These are phyloP conservation scores for Lamproptera curius DNA, from an alignment of 2,888 invertebrate genomes.

Conservation along the genomic window DNA sequence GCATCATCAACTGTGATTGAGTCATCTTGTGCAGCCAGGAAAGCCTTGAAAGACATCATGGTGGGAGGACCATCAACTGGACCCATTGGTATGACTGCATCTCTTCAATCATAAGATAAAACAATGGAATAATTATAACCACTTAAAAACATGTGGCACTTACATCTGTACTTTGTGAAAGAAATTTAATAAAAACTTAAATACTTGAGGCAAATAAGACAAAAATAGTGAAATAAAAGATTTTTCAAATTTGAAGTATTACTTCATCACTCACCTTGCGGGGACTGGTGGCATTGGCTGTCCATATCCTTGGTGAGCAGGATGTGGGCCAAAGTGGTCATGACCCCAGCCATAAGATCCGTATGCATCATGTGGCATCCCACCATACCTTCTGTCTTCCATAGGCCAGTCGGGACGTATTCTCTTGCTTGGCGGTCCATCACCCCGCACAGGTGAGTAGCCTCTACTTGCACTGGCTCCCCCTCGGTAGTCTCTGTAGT, in stretches of 20 bases:
- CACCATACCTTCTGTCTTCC: slow-evolving; percentile 71
- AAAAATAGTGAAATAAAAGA: no score
- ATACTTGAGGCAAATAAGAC: no score
- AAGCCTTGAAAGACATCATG: slow-evolving; percentile 98
- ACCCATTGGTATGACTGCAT: slow-evolving; percentile 69
- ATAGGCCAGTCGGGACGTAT: slow-evolving; percentile 85
- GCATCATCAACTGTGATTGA: slow-evolving; percentile 98
- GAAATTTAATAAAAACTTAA: no score
- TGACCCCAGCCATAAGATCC: slow-evolving; percentile 77
- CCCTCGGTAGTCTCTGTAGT: slow-evolving; percentile 87
- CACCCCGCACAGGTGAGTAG: slow-evolving; percentile 87
- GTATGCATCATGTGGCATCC: slow-evolving; percentile 71
- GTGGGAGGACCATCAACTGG: slow-evolving; percentile 89
- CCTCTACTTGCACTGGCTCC: slow-evolving; percentile 83
- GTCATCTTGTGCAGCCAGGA: slow-evolving; percentile 97
- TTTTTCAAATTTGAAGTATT: no score
- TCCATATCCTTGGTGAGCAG: slow-evolving; percentile 79
- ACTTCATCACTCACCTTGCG: slow-evolving; percentile 60
- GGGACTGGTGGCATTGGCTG: slow-evolving; percentile 76
- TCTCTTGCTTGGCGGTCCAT: slow-evolving; percentile 87
- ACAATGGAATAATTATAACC: no score
- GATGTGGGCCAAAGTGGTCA: slow-evolving; percentile 77
- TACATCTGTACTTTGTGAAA: no score
- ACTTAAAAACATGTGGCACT: no score
- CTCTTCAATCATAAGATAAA: slow-evolving; percentile 47